Evolutionary conservation across 2,797 vertebrate species (phyloP), one percentile per base, ranked within the genome.

Genomic region (Pygocentrus nattereri): DNA sequence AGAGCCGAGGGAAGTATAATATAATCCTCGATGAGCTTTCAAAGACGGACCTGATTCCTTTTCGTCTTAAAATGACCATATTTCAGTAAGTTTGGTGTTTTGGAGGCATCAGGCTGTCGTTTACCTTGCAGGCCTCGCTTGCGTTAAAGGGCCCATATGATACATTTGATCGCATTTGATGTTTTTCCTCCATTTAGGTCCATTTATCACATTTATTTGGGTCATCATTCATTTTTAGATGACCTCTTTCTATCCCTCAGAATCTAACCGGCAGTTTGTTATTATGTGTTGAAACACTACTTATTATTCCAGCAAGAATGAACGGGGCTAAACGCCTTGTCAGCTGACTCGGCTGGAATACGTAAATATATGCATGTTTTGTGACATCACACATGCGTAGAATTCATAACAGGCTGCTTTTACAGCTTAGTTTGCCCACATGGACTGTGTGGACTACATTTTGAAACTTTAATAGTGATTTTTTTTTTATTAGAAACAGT

Each of bases 11-110:
- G 18, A 23, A 76, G 59, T 75, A 82, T 79, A 75, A 75, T 69
- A 72, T 82, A 76, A 73, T 81, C 82, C 89, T 91, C 87, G 90
- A 93, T 87, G 92, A 95, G 92, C 92, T 93, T 92, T 93, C 79
- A n/a, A 11, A 88, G 82, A 31, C 34, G 44, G 23, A 50, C 18
- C 31, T 49, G 56, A 44, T 73, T 74, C 76, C 62, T 91, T 88
- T 91, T n/a, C 10, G 61, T 76, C 75, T 73, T 31, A 38, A 54
- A 49, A 25, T 3, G 25, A 69, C 23, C 41, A 74, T 78, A 58
- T 27, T 30, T 30, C 2, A 18, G 27, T 31, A 18, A 7, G 27
- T 30, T 10, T 38, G 2, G 5, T 31, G 27, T 64, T 18, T 1
- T 65, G 7, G 65, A 34, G 61, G 61, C 64, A 41, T n/a, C 61